Percentiles rank a stretch among this genome's conserved stretches.
These are phyloP conservation scores for Tinamus major DNA, from an alignment of 2,797 vertebrate species.

Conservation along the genomic window DNA sequence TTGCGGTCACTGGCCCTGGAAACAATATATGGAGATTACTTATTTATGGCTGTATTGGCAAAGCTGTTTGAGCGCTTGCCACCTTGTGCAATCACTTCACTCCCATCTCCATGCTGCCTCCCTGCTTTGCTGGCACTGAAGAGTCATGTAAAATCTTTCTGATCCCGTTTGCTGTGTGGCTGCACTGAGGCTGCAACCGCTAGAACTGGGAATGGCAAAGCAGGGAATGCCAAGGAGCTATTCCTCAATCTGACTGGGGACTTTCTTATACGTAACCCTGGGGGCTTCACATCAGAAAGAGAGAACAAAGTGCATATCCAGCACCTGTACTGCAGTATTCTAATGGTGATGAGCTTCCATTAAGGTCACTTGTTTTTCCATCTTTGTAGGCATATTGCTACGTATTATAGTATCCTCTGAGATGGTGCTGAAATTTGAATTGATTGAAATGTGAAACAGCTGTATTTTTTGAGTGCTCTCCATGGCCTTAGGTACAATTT, in stretches of 20 bases:
- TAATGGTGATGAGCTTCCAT: not conserved
- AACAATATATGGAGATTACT: not conserved
- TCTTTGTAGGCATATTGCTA: not conserved
- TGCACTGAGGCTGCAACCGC: not conserved
- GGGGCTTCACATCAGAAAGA: not conserved
- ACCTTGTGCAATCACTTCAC: not conserved
- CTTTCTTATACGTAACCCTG: not conserved
- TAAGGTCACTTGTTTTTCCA: not conserved
- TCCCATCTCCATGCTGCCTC: not conserved
- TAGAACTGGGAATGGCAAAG: not conserved
- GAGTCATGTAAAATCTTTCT: not conserved
- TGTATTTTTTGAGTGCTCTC: not conserved
- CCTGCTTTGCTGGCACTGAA: not conserved
- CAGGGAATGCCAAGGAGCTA: constrained; percentile 1
- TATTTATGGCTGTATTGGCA: not conserved
- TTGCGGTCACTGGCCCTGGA: not conserved
- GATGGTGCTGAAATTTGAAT: not conserved
- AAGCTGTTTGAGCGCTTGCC: not conserved
- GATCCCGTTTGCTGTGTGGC: not conserved
- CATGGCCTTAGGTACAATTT: not conserved
- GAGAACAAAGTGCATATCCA: not conserved
- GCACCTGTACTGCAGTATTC: not conserved
- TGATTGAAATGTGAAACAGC: not conserved
- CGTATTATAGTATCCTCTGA: not conserved
- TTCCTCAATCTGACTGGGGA: not conserved